phyloP scores from a whole-genome alignment of 2,888 invertebrate species.

The Glyphotaelius pellucidus region DNA sequence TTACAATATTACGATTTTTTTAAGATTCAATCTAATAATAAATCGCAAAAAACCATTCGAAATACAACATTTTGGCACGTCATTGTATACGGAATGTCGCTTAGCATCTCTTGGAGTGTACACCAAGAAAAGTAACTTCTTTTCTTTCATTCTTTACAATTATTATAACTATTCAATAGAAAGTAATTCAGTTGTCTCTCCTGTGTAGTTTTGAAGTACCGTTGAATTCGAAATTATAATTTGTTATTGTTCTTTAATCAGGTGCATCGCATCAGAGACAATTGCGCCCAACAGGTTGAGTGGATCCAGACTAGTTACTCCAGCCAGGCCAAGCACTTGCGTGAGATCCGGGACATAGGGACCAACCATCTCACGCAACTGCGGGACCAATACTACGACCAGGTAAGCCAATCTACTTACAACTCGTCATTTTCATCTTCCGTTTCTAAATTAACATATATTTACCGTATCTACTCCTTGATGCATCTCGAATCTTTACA shows the following conservation, averaged over 20 bases:
- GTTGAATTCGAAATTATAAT: neutral
- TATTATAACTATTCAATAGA: neutral
- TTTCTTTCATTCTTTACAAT: neutral
- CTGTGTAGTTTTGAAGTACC: too few species aligned
- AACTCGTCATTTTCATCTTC: neutral
- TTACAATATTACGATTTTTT: too few species aligned
- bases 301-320: slow-evolving; percentile 95
- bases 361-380: slow-evolving; percentile 90
- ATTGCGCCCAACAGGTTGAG: slow-evolving; percentile 95
- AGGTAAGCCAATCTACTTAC: slow-evolving; percentile 77
- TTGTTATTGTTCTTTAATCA: slow-evolving; percentile 68
- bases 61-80: neutral
- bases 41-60: too few species aligned
- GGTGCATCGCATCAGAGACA: slow-evolving; percentile 94
- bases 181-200: too few species aligned
- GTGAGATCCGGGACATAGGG: slow-evolving; percentile 94
- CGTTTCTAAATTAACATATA: neutral
- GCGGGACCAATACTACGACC: slow-evolving; percentile 94
- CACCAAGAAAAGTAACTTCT: neutral
- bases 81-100: neutral
- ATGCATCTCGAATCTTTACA: neutral
- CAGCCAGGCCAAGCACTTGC: slow-evolving; percentile 89
- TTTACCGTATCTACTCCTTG: too few species aligned
- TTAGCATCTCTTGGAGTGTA: neutral
- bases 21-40: too few species aligned